These are phyloP conservation scores for Sebastes oblongus DNA, from an alignment of 2,797 vertebrate species.

Conservation along the genomic window DNA sequence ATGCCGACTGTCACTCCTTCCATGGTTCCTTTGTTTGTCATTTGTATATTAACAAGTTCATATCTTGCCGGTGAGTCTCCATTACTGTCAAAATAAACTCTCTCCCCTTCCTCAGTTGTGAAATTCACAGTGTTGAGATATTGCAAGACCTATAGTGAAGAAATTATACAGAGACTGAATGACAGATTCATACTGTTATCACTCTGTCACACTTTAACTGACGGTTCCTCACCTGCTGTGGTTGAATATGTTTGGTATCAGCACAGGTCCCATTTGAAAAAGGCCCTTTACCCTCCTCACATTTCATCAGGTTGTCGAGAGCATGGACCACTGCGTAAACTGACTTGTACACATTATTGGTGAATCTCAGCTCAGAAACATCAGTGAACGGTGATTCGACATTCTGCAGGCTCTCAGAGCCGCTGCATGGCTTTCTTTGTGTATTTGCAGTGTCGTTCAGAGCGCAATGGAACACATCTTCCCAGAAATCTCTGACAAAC, in stretches of 20 bases:
- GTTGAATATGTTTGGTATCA: constrained; percentile 72
- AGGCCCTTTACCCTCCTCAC: constrained; percentile 59
- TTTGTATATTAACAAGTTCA: constrained; percentile 84
- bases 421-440: constrained; percentile 69
- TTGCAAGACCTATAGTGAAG: constrained; percentile 72
- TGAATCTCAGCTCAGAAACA: constrained; percentile 83
- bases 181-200: background rate
- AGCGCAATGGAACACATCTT: constrained; percentile 75
- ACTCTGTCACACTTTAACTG: background rate
- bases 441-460: constrained; percentile 37
- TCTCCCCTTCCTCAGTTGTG: constrained; percentile 72
- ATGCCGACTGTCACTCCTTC: constrained; percentile 76
- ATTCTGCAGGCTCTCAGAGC: constrained; percentile 78
- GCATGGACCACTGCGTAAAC: constrained; percentile 84
- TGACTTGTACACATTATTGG: constrained; percentile 85
- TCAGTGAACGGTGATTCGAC: constrained; percentile 83
- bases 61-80: constrained; percentile 85
- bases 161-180: background rate
- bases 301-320: constrained; percentile 77
- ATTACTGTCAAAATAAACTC: constrained; percentile 81
- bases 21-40: constrained; percentile 61
- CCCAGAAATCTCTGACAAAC: constrained; percentile 83
- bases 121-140: constrained; percentile 81
- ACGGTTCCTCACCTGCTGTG: constrained; percentile 82
- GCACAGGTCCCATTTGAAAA: constrained; percentile 67